Conservation (phyloP, 2,888 invertebrate species). For the Elysia crispata region DNA sequence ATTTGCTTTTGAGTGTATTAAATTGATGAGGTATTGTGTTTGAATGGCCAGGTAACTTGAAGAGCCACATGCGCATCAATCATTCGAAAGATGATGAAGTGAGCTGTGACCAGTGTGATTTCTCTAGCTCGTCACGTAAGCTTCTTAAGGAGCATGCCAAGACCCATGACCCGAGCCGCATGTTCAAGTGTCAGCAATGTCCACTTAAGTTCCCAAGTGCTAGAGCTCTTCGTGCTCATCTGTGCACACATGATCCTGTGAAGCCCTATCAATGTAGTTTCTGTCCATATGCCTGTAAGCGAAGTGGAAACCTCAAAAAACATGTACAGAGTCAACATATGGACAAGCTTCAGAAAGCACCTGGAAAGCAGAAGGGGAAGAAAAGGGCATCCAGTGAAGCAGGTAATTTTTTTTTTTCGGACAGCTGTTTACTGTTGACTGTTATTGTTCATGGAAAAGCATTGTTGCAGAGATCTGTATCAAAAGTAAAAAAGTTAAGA, state of each 20-base stretch:
- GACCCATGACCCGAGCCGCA: conserved; percentile 55
- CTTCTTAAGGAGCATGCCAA: conserved; percentile 72
- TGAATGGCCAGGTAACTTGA: conserved; percentile 73
- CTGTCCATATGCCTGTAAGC: conserved; percentile 70
- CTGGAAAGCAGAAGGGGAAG: conserved; percentile 11
- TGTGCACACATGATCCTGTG: conserved; percentile 66
- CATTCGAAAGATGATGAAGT: conserved; percentile 70
- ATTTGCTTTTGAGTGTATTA: neutral
- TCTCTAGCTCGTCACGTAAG: conserved; percentile 71
- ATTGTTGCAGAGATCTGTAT: no score
- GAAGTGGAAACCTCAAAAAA: conserved; percentile 67
- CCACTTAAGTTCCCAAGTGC: conserved; percentile 66
- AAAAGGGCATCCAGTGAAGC: neutral
- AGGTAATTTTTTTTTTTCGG: neutral
- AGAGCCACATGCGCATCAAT: conserved; percentile 73
- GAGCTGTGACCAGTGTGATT: conserved; percentile 72
- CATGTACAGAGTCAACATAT: conserved; percentile 73
- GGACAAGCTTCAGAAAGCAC: conserved; percentile 50
- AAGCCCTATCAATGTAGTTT: conserved; percentile 68
- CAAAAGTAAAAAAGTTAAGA: neutral
- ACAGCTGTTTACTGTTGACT: no score
- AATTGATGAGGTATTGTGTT: no score
- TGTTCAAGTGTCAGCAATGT: conserved; percentile 64
- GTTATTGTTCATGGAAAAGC: no score
- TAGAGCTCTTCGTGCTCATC: conserved; percentile 67